phyloP scores from a whole-genome alignment of 1,140 invertebrate genomes.

The Ooceraea biroi region DNA sequence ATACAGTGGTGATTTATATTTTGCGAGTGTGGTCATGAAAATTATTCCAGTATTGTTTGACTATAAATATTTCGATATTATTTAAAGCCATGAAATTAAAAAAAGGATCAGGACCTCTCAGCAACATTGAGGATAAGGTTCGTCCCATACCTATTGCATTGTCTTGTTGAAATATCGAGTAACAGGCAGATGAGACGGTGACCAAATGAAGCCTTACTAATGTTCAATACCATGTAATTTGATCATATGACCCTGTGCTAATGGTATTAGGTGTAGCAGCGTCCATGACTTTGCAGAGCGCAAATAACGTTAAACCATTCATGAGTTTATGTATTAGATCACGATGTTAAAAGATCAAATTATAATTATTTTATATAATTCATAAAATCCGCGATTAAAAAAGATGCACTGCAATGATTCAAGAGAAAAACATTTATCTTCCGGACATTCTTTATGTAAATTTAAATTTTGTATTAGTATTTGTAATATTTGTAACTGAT shows the following conservation, averaged over 20 bases:
- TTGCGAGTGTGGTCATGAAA: no score
- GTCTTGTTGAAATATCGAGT: slow-evolving; percentile 78
- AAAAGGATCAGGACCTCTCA: neutral
- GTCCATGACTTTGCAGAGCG: slow-evolving; percentile 34
- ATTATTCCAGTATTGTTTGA: no score
- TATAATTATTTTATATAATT: neutral
- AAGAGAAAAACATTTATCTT: neutral
- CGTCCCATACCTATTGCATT: slow-evolving; percentile 57
- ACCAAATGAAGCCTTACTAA: slow-evolving; percentile 80
- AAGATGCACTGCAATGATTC: neutral
- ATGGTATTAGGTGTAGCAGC: slow-evolving; percentile 79
- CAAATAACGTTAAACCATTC: slow-evolving; percentile 13
- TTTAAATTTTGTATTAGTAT: neutral
- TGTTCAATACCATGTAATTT: slow-evolving; percentile 76
- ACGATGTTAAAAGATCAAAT: neutral
- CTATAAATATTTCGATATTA: neutral
- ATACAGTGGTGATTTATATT: neutral
- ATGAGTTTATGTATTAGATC: neutral
- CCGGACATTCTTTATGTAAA: neutral
- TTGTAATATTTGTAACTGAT: no score
- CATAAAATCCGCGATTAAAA: neutral
- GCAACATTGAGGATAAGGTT: slow-evolving; percentile 24
- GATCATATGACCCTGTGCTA: slow-evolving; percentile 83
- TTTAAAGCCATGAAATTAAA: neutral
- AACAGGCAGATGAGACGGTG: slow-evolving; percentile 80